Conservation (phyloP, 2,888 invertebrate species). For the Drosophila meridiana region DNA sequence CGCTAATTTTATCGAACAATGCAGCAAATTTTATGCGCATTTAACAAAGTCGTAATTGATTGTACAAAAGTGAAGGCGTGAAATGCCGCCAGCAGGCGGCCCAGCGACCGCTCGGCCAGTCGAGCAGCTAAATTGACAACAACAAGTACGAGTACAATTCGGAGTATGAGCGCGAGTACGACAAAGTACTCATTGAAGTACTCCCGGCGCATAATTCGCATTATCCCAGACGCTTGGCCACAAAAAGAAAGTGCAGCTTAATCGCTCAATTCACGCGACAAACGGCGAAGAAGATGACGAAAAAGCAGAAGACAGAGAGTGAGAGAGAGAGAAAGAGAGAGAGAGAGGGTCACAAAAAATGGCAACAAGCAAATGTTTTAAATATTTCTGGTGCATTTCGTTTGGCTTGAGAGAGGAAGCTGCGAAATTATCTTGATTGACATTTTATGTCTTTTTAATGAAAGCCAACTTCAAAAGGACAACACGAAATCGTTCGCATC, state of each 20-base stretch:
- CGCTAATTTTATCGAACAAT: conserved; percentile 49
- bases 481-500: conserved; percentile 50
- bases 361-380: conserved; percentile 15
- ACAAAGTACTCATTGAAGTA: conserved; percentile 8
- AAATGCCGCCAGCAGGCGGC: conserved; percentile 25
- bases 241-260: conserved; percentile 65
- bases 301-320: neutral
- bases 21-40: conserved; percentile 62
- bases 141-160: no score
- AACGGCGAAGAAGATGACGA: neutral
- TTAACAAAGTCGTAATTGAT: conserved; percentile 79
- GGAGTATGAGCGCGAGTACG: neutral
- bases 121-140: conserved; percentile 3
- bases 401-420: conserved; percentile 4
- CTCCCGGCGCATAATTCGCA: conserved; percentile 18
- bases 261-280: conserved; percentile 62
- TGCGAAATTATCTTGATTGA: conserved; percentile 76
- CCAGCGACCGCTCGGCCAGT: neutral
- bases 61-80: conserved; percentile 63
- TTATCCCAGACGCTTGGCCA: conserved; percentile 7
- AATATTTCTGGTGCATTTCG: conserved; percentile 8
- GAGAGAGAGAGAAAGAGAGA: neutral
- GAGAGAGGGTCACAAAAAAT: neutral
- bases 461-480: conserved; percentile 57
- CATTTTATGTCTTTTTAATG: conserved; percentile 78